Conservation (phyloP, 2,797 vertebrate species). For the Aeoliscus strigatus region DNA sequence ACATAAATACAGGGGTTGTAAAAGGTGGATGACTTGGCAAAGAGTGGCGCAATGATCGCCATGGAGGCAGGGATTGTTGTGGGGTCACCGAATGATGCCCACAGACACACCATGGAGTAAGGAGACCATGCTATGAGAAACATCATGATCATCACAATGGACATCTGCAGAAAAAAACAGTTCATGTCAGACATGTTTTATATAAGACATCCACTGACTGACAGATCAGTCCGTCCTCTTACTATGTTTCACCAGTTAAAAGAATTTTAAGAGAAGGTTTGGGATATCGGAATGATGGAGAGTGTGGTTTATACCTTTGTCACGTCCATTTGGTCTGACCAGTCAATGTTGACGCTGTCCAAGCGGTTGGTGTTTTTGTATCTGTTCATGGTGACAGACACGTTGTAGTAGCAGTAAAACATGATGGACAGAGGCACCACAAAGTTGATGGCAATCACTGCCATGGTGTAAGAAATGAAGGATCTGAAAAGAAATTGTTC, state of each 20-base stretch:
- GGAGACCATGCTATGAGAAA: slow-evolving; percentile 97
- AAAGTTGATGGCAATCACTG: slow-evolving; percentile 87
- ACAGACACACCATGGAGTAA: slow-evolving; percentile 92
- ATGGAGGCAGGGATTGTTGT: slow-evolving; percentile 85
- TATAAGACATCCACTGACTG: too few species aligned
- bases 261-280: too few species aligned
- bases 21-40: slow-evolving; percentile 97
- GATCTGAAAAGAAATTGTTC: slow-evolving; percentile 57
- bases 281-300: too few species aligned
- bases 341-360: slow-evolving; percentile 5
- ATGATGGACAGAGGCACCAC: slow-evolving; percentile 86
- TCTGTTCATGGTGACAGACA: slow-evolving; percentile 7
- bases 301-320: slow-evolving; percentile 7
- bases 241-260: too few species aligned
- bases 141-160: slow-evolving; percentile 93
- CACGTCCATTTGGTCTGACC: slow-evolving; percentile 17
- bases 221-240: too few species aligned
- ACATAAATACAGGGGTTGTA: slow-evolving; percentile 99
- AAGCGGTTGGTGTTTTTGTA: slow-evolving; percentile 3
- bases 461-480: slow-evolving; percentile 69
- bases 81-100: slow-evolving; percentile 94
- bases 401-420: slow-evolving; percentile 81
- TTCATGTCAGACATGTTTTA: too few species aligned
- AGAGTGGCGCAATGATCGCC: slow-evolving; percentile 94
- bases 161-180: slow-evolving; percentile 82